Evolutionary conservation across 2,888 invertebrate genomes (phyloP).

Genomic region (Pristionchus mayeri): DNA sequence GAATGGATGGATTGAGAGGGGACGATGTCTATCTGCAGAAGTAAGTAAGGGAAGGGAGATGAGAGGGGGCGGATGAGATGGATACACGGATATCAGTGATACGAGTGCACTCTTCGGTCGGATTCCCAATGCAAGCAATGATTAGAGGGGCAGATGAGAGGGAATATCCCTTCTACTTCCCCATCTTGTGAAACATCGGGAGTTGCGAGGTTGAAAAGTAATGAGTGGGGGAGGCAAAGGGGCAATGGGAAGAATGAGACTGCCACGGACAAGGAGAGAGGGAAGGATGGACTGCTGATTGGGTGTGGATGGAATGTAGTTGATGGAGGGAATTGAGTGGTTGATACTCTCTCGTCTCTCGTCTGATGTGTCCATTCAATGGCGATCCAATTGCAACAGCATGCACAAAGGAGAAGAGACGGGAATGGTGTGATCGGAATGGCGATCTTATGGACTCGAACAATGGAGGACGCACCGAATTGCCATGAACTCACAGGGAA

Average conservation of each 20-base stretch:
- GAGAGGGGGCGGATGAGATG: not conserved
- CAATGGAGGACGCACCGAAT: not conserved
- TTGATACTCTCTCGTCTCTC: not conserved
- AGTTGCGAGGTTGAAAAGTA: not conserved
- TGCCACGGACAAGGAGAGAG: not conserved
- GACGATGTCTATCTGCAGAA: not conserved
- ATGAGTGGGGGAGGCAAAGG: not conserved
- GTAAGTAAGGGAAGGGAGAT: not conserved
- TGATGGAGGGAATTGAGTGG: not conserved
- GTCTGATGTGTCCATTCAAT: not conserved
- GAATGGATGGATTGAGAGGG: not conserved
- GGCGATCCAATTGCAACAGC: conserved; percentile 1
- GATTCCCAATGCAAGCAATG: not conserved
- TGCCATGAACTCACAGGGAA: not conserved
- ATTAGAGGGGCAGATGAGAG: not conserved
- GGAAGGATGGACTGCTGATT: not conserved
- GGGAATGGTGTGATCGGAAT: not conserved
- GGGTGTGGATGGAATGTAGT: not conserved
- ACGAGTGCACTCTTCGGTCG: not conserved
- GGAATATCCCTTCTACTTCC: not conserved
- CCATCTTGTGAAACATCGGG: no score
- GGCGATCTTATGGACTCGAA: not conserved
- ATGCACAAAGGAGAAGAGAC: not conserved
- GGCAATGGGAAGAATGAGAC: not conserved
- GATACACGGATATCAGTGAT: not conserved